Conservation (phyloP, 1,140 invertebrate genomes). For the Bombus confusus region DNA sequence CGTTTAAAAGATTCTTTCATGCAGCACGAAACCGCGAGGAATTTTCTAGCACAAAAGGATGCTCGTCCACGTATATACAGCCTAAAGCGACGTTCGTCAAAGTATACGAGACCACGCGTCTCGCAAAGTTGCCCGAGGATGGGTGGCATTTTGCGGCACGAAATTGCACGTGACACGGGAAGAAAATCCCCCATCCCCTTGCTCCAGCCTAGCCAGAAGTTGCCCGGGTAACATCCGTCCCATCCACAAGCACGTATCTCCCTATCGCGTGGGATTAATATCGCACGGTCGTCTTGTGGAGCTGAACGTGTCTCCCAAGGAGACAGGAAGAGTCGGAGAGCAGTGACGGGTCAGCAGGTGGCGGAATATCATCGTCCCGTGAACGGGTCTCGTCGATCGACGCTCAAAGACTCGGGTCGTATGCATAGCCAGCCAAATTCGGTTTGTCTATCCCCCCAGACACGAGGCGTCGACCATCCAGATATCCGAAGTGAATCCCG, state of each 20-base stretch:
- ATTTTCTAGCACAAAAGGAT: neutral
- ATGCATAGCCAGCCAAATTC: slow-evolving; percentile 31
- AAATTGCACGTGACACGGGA: slow-evolving; percentile 24
- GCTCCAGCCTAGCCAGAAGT: neutral
- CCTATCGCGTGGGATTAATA: slow-evolving; percentile 35
- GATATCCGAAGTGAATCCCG: slow-evolving; percentile 8
- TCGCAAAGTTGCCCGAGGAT: slow-evolving; percentile 10
- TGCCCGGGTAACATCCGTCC: neutral
- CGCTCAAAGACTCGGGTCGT: neutral
- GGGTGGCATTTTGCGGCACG: neutral
- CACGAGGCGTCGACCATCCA: neutral
- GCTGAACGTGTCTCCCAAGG: neutral
- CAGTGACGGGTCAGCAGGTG: slow-evolving; percentile 34
- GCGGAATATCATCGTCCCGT: neutral
- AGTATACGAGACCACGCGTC: neutral
- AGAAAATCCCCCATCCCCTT: neutral
- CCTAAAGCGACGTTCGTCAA: slow-evolving; percentile 15
- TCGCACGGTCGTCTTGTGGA: slow-evolving; percentile 25
- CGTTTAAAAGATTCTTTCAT: neutral
- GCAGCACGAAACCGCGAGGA: neutral
- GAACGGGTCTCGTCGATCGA: neutral
- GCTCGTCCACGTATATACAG: neutral
- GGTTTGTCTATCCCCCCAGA: slow-evolving; percentile 48
- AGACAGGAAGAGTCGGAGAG: neutral
- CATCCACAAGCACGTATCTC: slow-evolving; percentile 6